phyloP scores from a whole-genome alignment of 2,797 vertebrate genomes.

The Erpetoichthys calabaricus region DNA sequence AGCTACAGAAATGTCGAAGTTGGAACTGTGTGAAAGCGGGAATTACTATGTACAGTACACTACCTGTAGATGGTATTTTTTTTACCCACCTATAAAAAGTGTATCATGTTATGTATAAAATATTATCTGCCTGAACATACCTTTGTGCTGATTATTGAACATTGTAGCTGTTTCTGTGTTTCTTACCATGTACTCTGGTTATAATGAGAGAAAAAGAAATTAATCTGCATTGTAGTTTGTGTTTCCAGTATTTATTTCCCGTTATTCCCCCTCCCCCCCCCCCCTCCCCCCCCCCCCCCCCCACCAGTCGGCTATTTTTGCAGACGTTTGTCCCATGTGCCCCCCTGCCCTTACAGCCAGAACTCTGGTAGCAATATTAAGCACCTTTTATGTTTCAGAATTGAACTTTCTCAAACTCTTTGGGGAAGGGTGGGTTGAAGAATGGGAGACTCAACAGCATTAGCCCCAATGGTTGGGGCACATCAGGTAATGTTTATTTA shows the following conservation, averaged over 20 bases:
- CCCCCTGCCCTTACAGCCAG: no score
- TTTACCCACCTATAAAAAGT: conserved; percentile 73
- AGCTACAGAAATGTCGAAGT: conserved; percentile 19
- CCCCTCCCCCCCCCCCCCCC: no score
- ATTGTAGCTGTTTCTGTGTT: conserved; percentile 75
- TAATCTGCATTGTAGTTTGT: conserved; percentile 70
- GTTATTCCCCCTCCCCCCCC: conserved; percentile 44
- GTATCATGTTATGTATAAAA: conserved; percentile 71
- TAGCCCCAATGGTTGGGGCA: no score
- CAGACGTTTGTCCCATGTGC: no score
- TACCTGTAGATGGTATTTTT: conserved; percentile 70
- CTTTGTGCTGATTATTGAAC: conserved; percentile 71
- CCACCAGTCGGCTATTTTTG: no score
- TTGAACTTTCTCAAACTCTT: no score
- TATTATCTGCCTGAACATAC: conserved; percentile 80
- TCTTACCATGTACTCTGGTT: conserved; percentile 69
- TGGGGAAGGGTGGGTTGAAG: no score
- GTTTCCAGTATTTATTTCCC: conserved; percentile 63
- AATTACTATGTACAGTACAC: conserved; percentile 78
- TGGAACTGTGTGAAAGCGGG: conserved; percentile 40
- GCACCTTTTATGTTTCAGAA: no score
- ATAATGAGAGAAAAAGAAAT: conserved; percentile 56
- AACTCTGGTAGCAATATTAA: no score
- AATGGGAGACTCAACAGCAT: no score
- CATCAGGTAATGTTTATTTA: no score